These are phyloP conservation scores for Dioctria rufipes DNA, from an alignment of 2,888 invertebrate species.

Conservation along the genomic window DNA sequence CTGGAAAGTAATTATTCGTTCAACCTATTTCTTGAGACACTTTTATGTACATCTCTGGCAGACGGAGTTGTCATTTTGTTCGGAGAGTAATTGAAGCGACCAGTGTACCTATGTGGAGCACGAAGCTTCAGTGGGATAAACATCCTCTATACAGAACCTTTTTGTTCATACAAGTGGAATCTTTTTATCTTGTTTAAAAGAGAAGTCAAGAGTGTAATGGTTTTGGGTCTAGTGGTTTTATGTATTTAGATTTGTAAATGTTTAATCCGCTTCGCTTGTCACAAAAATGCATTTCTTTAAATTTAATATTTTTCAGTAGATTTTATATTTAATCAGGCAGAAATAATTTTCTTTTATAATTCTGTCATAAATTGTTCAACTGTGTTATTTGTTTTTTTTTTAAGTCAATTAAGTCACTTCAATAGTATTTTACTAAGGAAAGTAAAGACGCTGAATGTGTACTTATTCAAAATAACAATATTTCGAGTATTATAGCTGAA, in stretches of 20 bases:
- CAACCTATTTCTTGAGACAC: conserved; percentile 40
- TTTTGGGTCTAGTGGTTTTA: conserved; percentile 33
- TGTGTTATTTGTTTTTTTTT: no score
- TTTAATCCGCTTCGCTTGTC: conserved; percentile 37
- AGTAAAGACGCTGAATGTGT: no score
- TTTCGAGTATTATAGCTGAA: no score
- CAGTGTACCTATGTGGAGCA: conserved; percentile 11
- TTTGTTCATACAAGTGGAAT: conserved; percentile 27
- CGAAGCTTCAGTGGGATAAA: conserved; percentile 11
- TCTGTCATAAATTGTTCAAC: no score
- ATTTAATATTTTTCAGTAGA: background rate
- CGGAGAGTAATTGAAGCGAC: conserved; percentile 40
- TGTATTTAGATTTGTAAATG: conserved; percentile 20
- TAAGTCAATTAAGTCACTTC: no score
- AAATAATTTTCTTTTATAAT: background rate
- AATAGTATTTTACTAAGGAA: no score
- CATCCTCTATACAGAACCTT: background rate
- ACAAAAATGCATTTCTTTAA: conserved; percentile 16
- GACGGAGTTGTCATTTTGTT: conserved; percentile 42
- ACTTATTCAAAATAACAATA: no score
- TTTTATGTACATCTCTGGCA: conserved; percentile 18
- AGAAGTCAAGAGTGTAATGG: conserved; percentile 16
- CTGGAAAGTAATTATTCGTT: conserved; percentile 42
- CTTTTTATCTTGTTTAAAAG: conserved; percentile 34
- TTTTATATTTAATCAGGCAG: background rate